Evolutionary conservation across 2,888 invertebrate genomes (phyloP).

Genomic region (Augiades crinisus): DNA sequence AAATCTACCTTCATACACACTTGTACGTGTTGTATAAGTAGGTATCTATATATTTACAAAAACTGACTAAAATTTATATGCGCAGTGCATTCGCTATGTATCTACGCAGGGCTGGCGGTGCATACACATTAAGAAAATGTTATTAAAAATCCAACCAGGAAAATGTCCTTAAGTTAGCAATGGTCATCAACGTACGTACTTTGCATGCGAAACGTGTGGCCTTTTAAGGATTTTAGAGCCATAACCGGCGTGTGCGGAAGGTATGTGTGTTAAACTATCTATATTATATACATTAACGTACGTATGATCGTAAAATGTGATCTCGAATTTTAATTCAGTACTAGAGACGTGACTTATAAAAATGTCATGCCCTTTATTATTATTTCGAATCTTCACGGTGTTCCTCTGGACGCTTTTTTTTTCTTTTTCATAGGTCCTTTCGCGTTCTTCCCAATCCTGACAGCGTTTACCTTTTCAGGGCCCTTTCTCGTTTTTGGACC

Average conservation of each 20-base stretch:
- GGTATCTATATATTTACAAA: conserved; percentile 5
- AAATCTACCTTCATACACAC: neutral
- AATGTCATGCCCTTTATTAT: no score
- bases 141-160: conserved; percentile 36
- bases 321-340: no score
- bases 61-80: conserved; percentile 24
- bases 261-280: conserved; percentile 19
- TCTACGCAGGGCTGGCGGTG: conserved; percentile 3
- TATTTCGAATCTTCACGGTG: no score
- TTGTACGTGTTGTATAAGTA: neutral
- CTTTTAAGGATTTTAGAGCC: conserved; percentile 39
- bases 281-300: no score
- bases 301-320: no score
- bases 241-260: conserved; percentile 34
- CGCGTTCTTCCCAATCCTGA: no score
- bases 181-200: conserved; percentile 37
- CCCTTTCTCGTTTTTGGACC: no score
- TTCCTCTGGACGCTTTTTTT: no score
- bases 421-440: no score
- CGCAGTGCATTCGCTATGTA: conserved; percentile 28
- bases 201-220: conserved; percentile 41
- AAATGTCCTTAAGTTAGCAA: conserved; percentile 38
- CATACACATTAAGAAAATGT: conserved; percentile 27
- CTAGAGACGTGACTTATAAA: no score
- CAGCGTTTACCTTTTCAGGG: no score